A percentile compares a stretch with the other conserved stretches of the same genome.
These are phyloP conservation scores for Lycocorax pyrrhopterus DNA, from an alignment of 2,113 vertebrate genomes.

Conservation along the genomic window DNA sequence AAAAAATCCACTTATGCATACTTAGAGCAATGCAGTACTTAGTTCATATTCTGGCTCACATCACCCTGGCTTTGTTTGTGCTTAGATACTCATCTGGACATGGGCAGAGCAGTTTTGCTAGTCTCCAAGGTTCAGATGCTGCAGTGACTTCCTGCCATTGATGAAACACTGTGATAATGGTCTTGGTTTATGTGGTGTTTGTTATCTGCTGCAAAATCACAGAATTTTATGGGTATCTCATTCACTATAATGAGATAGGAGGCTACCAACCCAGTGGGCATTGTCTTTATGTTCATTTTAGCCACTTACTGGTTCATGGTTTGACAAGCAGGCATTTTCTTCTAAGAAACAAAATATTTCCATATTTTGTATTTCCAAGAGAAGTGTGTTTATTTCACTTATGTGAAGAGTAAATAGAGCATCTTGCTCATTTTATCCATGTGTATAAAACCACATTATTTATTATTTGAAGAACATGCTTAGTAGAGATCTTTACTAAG, in stretches of 20 bases:
- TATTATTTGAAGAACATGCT: neutral
- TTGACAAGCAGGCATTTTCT: neutral
- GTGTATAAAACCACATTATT: neutral
- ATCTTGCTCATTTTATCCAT: neutral
- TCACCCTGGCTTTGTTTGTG: slow-evolving; percentile 4
- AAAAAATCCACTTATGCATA: neutral
- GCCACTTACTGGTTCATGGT: neutral
- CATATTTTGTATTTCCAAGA: neutral
- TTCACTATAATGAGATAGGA: neutral
- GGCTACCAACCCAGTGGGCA: neutral
- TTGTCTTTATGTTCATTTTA: neutral
- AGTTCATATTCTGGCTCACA: neutral
- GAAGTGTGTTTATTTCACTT: neutral
- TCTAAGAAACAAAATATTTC: neutral
- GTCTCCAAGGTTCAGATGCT: neutral
- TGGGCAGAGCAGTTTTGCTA: neutral
- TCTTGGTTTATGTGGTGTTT: neutral
- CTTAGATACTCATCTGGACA: neutral
- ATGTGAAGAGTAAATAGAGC: neutral
- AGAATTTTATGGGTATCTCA: neutral
- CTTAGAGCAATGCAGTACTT: neutral
- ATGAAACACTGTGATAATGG: neutral
- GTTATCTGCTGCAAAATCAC: slow-evolving; percentile 6
- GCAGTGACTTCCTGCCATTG: neutral
- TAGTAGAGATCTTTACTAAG: neutral